phyloP scores from a whole-genome alignment of 2,113 vertebrate genomes.

The Vanacampus margaritifer region DNA sequence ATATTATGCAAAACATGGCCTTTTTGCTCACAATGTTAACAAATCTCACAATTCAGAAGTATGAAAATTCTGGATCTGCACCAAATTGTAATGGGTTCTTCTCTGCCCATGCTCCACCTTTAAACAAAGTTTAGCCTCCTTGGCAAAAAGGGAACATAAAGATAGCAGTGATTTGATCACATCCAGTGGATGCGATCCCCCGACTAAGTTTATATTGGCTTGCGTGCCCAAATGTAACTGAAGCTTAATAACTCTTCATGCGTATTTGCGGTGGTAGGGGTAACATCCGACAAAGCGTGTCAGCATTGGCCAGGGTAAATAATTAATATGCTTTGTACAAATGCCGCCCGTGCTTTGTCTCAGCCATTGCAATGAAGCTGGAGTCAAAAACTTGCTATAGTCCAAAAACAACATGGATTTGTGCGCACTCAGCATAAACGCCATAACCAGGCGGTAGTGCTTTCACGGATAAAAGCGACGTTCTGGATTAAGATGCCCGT shows the following conservation, averaged over 20 bases:
- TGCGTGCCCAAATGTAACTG: background rate
- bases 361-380: slow-evolving; percentile 39
- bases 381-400: slow-evolving; percentile 19
- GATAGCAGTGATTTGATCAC: background rate
- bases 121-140: background rate
- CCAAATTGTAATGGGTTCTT: slow-evolving; percentile 1
- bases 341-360: slow-evolving; percentile 46
- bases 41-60: too few relatives aligned
- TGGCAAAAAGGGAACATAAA: slow-evolving; percentile 3
- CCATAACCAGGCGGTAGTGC: background rate
- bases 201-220: background rate
- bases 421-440: slow-evolving; percentile 2
- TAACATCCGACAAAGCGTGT: slow-evolving; percentile 28
- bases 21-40: background rate
- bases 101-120: background rate
- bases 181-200: background rate
- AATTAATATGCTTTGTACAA: slow-evolving; percentile 59
- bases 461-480: slow-evolving; percentile 22
- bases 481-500: slow-evolving; percentile 41
- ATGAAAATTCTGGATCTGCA: background rate
- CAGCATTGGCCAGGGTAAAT: slow-evolving; percentile 50
- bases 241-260: background rate
- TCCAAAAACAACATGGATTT: slow-evolving; percentile 24
- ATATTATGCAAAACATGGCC: background rate
- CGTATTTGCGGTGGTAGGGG: background rate